Evolutionary conservation across 1,140 invertebrate species (phyloP).

Genomic region (Lordiphosa stackelbergi): DNA sequence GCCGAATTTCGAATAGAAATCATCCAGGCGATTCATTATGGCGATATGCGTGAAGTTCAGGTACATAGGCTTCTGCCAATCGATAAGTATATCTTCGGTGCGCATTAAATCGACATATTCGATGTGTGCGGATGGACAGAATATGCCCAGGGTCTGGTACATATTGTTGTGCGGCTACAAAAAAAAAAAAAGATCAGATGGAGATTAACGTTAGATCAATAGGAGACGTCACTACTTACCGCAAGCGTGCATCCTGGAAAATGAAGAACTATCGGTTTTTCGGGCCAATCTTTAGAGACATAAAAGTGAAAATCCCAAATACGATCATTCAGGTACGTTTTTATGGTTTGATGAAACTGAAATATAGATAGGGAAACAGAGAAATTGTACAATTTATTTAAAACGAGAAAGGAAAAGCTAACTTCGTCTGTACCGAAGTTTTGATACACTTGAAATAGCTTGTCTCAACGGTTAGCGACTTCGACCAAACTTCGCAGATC

Average conservation of each 20-base stretch:
- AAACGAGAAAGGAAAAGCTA: no score
- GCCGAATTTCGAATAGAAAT: conserved; percentile 79
- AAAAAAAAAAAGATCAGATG: neutral
- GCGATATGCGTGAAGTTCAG: conserved; percentile 88
- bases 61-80: conserved; percentile 87
- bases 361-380: conserved; percentile 60
- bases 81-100: conserved; percentile 85
- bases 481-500: no score
- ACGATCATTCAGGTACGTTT: conserved; percentile 89
- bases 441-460: no score
- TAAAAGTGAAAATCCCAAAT: conserved; percentile 93
- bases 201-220: neutral
- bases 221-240: conserved; percentile 79
- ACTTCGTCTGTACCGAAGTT: no score
- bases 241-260: conserved; percentile 90
- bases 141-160: conserved; percentile 89
- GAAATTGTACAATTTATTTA: no score
- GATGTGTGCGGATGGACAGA: conserved; percentile 86
- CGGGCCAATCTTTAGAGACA: conserved; percentile 90
- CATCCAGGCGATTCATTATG: conserved; percentile 85
- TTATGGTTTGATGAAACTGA: conserved; percentile 91
- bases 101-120: conserved; percentile 84
- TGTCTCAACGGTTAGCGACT: no score
- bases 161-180: conserved; percentile 85
- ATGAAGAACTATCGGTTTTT: conserved; percentile 88